Conservation (phyloP, 2,888 invertebrate genomes). For the Drosophila rellima region DNA sequence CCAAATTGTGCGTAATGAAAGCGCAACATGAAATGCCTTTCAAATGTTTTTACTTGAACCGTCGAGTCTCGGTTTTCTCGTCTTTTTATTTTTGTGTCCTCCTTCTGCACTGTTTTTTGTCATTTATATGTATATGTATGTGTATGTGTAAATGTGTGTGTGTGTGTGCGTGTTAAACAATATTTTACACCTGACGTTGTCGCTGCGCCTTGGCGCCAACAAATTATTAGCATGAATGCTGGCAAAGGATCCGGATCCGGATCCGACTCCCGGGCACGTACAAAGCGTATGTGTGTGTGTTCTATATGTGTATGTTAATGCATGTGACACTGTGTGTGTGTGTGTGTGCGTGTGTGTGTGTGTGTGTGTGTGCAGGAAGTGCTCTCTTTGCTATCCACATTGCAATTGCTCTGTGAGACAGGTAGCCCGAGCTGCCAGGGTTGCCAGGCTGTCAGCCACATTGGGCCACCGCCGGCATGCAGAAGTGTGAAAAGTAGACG, state of each 20-base stretch:
- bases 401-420: constrained; percentile 16
- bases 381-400: constrained; percentile 12
- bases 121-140: constrained; percentile 63
- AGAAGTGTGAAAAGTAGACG: constrained; percentile 54
- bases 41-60: constrained; percentile 43
- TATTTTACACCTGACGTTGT: constrained; percentile 79
- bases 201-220: constrained; percentile 53
- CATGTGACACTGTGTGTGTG: constrained; percentile 10
- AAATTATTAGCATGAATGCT: constrained; percentile 81
- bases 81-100: background rate
- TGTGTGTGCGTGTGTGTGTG: constrained; percentile 7
- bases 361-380: constrained; percentile 59
- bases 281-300: constrained; percentile 8
- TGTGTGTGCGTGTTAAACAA: constrained; percentile 64
- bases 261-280: constrained; percentile 53
- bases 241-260: constrained; percentile 66
- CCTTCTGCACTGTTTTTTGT: no score
- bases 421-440: background rate
- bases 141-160: constrained; percentile 1
- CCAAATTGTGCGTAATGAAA: constrained; percentile 77
- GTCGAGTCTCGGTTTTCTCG: background rate
- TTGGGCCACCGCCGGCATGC: constrained; percentile 36
- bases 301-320: constrained; percentile 8
- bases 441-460: constrained; percentile 26
- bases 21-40: constrained; percentile 76